Base-by-base conservation (phyloP, 2,888 invertebrate genomes). In the Cartodere bifasciata region DNA sequence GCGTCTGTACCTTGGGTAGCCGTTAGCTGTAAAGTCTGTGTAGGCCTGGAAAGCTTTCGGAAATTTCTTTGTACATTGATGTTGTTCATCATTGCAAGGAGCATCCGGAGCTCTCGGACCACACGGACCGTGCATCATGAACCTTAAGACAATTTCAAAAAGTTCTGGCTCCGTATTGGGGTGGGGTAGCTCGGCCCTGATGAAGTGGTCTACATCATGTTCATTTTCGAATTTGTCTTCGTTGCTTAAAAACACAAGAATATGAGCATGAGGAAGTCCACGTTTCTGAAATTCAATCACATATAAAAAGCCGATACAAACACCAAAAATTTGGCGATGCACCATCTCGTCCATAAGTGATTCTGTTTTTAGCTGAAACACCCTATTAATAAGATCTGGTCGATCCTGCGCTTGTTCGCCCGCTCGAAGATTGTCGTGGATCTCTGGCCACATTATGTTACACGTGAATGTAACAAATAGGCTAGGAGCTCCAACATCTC, bases 211-310 rank as follows among this genome's bases (percentile, higher is more conserved):
- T 17, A 33, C 29, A 6, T 28, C 23, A 12, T 33, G 24, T n/a
- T 24, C 14, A 16, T 28, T 13, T 6, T 16, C 7, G 4, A 17
- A 12, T 16, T 33, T 33, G 20, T 24, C 13, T 17, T 6, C 14
- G 3, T 28, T 17, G 3, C 14, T n/a, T 9, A 33, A 10, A 11
- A 15, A 16, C 17, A 33, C 7, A 12, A 30, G 12, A 4, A 31
- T 17, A 14, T 30, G 29, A 12, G 22, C 31, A 15, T 41, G 30
- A 9, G 29, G 26, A 34, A 39, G 36, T 12, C 38, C 38, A 1
- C 41, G 30, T 28, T 43, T 44, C 22, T 43, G 38, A 22, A 41
- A 44, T 22, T 45, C 44, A n/a, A 37, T 36, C 7, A 36, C 36
- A 16, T 41, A 38, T 1, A 42, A 28, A 5, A 24, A 28, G 16